Percentiles rank a stretch among this genome's conserved stretches.
Evolutionary conservation across 2,113 vertebrate genomes (phyloP).

Genomic region (Hiodon tergisus): DNA sequence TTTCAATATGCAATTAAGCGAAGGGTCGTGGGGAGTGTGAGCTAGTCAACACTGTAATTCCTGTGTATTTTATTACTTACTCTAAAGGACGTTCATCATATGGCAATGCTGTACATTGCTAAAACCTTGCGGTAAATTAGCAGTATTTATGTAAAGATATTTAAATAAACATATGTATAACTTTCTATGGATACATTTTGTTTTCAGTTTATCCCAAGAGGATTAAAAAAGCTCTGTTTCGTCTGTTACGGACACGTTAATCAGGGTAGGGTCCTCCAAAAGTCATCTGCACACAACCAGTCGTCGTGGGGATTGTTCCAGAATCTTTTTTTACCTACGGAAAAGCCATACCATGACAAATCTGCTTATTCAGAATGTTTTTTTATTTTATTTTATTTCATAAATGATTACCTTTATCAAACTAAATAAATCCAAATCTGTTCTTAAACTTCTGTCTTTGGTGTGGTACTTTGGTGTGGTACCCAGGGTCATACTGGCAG

Average conservation of each 20-base stretch:
- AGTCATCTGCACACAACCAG: not conserved
- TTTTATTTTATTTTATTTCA: not conserved
- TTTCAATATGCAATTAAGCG: slow-evolving; percentile 53
- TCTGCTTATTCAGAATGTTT: slow-evolving; percentile 48
- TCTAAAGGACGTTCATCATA: slow-evolving; percentile 60
- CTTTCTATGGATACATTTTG: slow-evolving; percentile 24
- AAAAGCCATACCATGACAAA: slow-evolving; percentile 62
- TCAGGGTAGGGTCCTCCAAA: not conserved
- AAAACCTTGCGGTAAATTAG: slow-evolving; percentile 64
- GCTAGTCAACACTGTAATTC: slow-evolving; percentile 73
- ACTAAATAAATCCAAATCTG: not conserved
- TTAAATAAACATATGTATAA: slow-evolving; percentile 65
- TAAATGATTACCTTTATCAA: not conserved
- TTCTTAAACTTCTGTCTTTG: not conserved
- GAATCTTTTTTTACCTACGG: slow-evolving; percentile 7
- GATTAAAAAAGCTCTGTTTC: not conserved
- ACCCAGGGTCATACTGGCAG: no score
- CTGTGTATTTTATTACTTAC: slow-evolving; percentile 63
- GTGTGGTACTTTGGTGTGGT: not conserved
- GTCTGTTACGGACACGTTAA: slow-evolving; percentile 16
- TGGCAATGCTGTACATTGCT: slow-evolving; percentile 63
- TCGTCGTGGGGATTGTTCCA: not conserved
- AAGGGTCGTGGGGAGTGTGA: slow-evolving; percentile 49
- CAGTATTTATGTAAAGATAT: slow-evolving; percentile 80
- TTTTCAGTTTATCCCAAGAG: slow-evolving; percentile 12